Evolutionary conservation across 2,113 vertebrate genomes (phyloP).

Genomic region (Psilopogon haemacephalus): DNA sequence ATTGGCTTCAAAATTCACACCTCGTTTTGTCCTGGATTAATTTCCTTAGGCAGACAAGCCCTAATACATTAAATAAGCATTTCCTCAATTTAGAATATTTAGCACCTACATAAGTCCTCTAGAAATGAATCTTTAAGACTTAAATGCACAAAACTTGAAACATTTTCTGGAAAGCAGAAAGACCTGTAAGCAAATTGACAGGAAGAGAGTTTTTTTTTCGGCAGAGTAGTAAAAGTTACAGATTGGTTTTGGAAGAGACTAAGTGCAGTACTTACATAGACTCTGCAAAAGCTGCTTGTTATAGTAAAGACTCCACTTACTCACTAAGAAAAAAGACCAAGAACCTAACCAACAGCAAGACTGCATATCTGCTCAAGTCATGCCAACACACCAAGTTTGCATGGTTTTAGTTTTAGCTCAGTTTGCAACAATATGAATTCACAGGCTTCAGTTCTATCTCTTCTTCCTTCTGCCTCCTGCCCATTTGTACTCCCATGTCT

Average conservation of each 20-base stretch:
- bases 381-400: background rate
- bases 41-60: slow-evolving; percentile 30
- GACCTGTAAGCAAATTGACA: background rate
- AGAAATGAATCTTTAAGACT: background rate
- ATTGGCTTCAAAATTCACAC: slow-evolving; percentile 18
- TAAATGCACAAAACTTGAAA: background rate
- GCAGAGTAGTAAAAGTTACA: background rate
- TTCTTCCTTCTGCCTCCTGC: background rate
- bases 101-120: background rate
- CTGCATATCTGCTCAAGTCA: rapidly evolving
- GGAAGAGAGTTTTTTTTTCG: slow-evolving; percentile 7
- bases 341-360: background rate
- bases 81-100: background rate
- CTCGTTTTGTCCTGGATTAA: slow-evolving; percentile 15
- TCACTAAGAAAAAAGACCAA: background rate
- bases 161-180: slow-evolving; percentile 19
- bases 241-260: background rate
- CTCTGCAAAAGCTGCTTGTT: background rate
- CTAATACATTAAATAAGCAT: background rate
- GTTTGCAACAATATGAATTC: background rate
- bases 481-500: background rate
- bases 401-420: background rate
- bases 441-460: background rate
- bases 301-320: background rate
- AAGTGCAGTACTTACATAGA: background rate